Conservation (phyloP, 1,140 invertebrate species). For the honey bee (Apis mellifera) region DNA sequence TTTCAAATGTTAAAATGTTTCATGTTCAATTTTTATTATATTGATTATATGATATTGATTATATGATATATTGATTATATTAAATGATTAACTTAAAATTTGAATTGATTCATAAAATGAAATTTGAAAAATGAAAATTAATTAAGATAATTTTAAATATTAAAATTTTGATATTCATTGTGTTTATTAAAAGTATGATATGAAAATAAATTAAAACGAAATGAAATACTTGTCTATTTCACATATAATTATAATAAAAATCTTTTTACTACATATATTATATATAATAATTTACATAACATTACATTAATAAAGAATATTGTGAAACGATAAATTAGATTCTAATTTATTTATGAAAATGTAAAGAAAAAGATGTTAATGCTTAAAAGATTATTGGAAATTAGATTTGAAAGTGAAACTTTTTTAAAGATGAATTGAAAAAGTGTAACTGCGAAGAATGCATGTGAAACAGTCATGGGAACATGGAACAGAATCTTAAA, state of each 20-base stretch:
- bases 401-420: slow-evolving; percentile 7
- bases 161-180: no score
- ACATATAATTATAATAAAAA: neutral
- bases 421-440: slow-evolving; percentile 4
- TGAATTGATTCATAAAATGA: no score
- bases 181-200: no score
- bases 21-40: no score
- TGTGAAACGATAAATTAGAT: neutral
- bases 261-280: neutral
- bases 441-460: neutral
- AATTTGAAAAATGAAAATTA: no score
- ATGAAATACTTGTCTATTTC: no score
- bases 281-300: neutral
- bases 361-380: neutral
- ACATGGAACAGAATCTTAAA: slow-evolving; percentile 40
- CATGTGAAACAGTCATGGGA: slow-evolving; percentile 45
- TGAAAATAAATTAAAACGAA: no score
- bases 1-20: no score
- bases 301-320: neutral
- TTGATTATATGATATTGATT: no score
- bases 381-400: neutral
- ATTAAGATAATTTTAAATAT: neutral
- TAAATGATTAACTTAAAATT: no score
- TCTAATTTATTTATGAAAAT: neutral
- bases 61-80: no score